A percentile compares a stretch with the other conserved stretches of the same genome.
Evolutionary conservation across 2,888 invertebrate genomes (phyloP).

Genomic region (Brachyopa scutellaris): DNA sequence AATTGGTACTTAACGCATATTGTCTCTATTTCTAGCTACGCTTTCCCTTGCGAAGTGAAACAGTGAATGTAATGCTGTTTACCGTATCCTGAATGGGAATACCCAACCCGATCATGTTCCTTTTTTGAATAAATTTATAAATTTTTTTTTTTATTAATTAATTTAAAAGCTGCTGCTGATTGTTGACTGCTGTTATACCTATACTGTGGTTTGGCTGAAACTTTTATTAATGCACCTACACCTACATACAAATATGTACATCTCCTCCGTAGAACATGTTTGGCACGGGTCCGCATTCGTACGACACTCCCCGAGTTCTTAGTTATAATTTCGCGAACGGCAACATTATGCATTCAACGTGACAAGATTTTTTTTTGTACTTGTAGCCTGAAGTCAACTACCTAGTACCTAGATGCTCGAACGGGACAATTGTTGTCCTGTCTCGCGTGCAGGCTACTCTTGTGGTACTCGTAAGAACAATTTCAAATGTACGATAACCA

Average conservation of each 20-base stretch:
- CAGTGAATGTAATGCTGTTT: constrained; percentile 42
- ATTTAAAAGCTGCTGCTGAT: constrained; percentile 67
- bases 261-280: too few relatives aligned
- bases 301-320: constrained; percentile 10
- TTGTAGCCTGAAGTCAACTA: constrained; percentile 28
- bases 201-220: constrained; percentile 13
- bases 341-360: constrained; percentile 41
- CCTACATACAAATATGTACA: too few relatives aligned
- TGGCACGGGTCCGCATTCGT: too few relatives aligned
- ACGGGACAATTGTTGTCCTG: constrained; percentile 45
- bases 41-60: too few relatives aligned
- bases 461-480: constrained; percentile 24
- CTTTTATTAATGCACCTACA: too few relatives aligned
- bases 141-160: constrained; percentile 62
- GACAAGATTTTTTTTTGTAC: constrained; percentile 9
- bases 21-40: constrained; percentile 29
- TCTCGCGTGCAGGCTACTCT: constrained; percentile 1
- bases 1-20: constrained; percentile 71
- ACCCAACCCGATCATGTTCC: constrained; percentile 30
- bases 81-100: constrained; percentile 44
- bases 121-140: constrained; percentile 55
- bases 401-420: constrained; percentile 22
- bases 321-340: constrained; percentile 12
- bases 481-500: constrained; percentile 67
- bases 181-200: constrained; percentile 34